Percentiles rank a stretch among this genome's conserved stretches.
phyloP scores from a whole-genome alignment of 2,113 vertebrate genomes.

The Electrona antarctica region DNA sequence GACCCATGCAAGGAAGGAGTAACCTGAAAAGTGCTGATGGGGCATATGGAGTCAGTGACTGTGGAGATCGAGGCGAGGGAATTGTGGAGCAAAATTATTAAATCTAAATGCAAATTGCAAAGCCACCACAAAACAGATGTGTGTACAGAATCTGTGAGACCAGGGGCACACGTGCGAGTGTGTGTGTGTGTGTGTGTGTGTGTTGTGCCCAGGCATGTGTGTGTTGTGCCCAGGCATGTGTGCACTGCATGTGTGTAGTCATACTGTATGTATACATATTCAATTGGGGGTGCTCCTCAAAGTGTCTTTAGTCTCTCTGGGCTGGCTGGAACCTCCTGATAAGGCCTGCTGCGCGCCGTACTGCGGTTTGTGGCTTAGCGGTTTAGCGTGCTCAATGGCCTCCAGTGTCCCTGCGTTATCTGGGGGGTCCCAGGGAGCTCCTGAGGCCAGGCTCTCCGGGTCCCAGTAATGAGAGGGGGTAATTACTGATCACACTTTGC shows the following conservation, averaged over 20 bases:
- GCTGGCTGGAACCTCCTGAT: slow-evolving; percentile 68
- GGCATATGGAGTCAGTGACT: neutral
- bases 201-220: slow-evolving; percentile 25
- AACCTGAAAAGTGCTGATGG: slow-evolving; percentile 34
- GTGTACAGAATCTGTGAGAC: slow-evolving; percentile 13
- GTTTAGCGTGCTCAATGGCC: slow-evolving; percentile 30
- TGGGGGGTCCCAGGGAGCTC: slow-evolving; percentile 46
- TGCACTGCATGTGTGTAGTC: neutral
- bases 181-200: slow-evolving; percentile 25
- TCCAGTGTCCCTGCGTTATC: slow-evolving; percentile 61
- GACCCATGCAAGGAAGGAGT: slow-evolving; percentile 5
- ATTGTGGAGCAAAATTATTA: slow-evolving; percentile 25
- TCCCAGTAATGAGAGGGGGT: slow-evolving; percentile 33
- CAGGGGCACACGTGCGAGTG: slow-evolving; percentile 17
- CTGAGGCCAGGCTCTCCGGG: slow-evolving; percentile 39
- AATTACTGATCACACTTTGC: slow-evolving; percentile 45
- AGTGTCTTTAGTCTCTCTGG: slow-evolving; percentile 39
- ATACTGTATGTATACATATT: neutral
- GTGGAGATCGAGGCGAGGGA: slow-evolving; percentile 5
- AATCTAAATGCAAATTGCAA: slow-evolving; percentile 71
- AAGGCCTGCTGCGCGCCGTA: slow-evolving; percentile 46
- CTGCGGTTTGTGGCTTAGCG: slow-evolving; percentile 33
- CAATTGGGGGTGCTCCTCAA: neutral
- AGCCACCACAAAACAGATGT: slow-evolving; percentile 28
- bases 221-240: slow-evolving; percentile 25